Base-by-base conservation (phyloP, 2,797 vertebrate genomes). In the Lacerta agilis region DNA sequence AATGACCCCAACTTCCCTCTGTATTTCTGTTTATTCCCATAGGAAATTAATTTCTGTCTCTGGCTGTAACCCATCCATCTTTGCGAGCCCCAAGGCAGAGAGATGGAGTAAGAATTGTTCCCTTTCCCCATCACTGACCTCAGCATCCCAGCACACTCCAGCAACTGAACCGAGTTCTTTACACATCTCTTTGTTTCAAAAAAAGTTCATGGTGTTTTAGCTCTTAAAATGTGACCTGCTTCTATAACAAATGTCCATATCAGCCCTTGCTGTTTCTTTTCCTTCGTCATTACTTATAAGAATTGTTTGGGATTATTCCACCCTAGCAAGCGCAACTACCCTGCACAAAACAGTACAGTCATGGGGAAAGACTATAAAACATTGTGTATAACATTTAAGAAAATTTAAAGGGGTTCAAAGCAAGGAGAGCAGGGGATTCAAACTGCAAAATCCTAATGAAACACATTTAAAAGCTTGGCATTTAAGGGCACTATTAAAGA, bases 1-100 rank as follows among this genome's bases (percentile, higher is more conserved):
- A 91, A 91, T 96, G 95, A 97, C 95, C 96, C 92, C 87, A 91
- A 92, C 91, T 92, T 96, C 93, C 93, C 93, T 75, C 84, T 41
- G 78, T 91, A 91, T 93, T 90, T 90, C 94, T 95, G 94, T 93
- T 91, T 90, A 89, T 90, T 94, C 96, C 96, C 95, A 71, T 86
- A 95, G 96, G 96, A 96, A 96, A 96, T 95, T 96, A 96, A 94
- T 96, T 95, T 92, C 95, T 95, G 87, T 72, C 94, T 94, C 88
- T 45, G 41, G 92, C 87, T 88, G 94, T 93, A 91, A 94, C 91
- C 92, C 79, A 87, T 82, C 90, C 87, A 88, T 92, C 93, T 90
- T 90, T 86, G 86, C 85, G 88, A 95, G 91, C 94, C 95, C 93
- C 1, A 88, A 88, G 71, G 95, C 95, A 90, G 91, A 93, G 89